Conservation (phyloP, 2,797 vertebrate genomes). For the Microtus californicus region DNA sequence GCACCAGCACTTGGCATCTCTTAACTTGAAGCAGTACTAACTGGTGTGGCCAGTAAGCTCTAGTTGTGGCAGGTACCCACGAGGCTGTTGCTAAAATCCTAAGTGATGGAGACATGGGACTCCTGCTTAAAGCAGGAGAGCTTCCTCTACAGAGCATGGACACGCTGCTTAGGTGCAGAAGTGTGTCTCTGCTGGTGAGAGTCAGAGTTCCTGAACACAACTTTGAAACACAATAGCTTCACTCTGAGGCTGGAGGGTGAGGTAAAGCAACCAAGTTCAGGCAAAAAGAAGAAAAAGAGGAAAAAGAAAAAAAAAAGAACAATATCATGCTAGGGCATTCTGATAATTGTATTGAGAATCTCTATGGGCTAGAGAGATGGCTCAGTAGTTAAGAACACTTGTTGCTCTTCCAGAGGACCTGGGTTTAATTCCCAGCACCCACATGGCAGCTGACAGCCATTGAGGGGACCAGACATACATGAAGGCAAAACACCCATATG, state of each 20-base stretch:
- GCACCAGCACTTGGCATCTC: constrained; percentile 86
- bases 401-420: background rate
- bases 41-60: constrained; percentile 80
- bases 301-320: background rate
- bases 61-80: constrained; percentile 79
- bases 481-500: background rate
- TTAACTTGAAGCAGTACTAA: constrained; percentile 83
- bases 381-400: background rate
- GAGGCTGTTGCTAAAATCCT: constrained; percentile 70
- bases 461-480: background rate
- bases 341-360: background rate
- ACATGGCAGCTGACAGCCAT: no score
- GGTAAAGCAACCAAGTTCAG: background rate
- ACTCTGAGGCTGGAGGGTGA: constrained; percentile 2
- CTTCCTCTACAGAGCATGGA: background rate
- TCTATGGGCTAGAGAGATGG: background rate
- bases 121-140: constrained; percentile 74
- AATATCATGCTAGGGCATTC: background rate
- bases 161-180: constrained; percentile 38
- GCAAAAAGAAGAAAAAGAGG: background rate
- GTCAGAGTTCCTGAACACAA: constrained; percentile 47
- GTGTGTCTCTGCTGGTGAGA: background rate
- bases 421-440: background rate
- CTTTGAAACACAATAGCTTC: background rate
- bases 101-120: constrained; percentile 75